Base-by-base conservation (phyloP, 2,888 invertebrate genomes). In the Aleiodes leptofemur region DNA sequence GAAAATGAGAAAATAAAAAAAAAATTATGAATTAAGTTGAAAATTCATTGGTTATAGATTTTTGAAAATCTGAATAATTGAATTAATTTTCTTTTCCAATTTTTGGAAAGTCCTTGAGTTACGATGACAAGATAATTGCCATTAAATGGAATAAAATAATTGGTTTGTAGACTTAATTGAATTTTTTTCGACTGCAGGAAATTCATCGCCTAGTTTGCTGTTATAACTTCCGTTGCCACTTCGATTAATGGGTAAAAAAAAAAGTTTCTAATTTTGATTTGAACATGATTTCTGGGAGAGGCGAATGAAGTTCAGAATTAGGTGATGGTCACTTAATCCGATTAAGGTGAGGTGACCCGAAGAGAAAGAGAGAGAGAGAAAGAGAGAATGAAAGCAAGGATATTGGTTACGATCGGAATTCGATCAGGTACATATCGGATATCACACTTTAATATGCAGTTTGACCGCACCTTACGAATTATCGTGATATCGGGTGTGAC, bases 401-500 rank as follows among this genome's bases (percentile, higher is more conserved):
- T 64, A 48, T 43, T 48, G 64, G 29, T 23, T 14, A 23, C 23
- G 64, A 64, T 43, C 48, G 64, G 14, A 48, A 48, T 34, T 16
- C 53, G 34, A 72, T 72, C 53, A 64, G 59, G 59, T 29, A 57
- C 50, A 50, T 50, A 68, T 59, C 38, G 50, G 79, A 43, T 8
- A 43, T 74, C 78, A 76, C 76, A 76, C 78, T 77, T 74, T 72
- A 73, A 23, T 55, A 55, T 55, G 55, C 55, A 55, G 55, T 55
- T 43, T 43, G 43, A 76, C 76, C 75, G 72, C 79, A 55, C 51
- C 50, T 73, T 74, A 72, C 74, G 76, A 79, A 78, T 80, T 77
- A 72, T 72, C 77, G 69, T 74, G 29, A 29, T 59, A 76, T 76
- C 76, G 79, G 80, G 80, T 76, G 79, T 78, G 78, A 78, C 76